Evolutionary conservation across 2,113 vertebrate species (phyloP).

Genomic region (Trinectes maculatus): DNA sequence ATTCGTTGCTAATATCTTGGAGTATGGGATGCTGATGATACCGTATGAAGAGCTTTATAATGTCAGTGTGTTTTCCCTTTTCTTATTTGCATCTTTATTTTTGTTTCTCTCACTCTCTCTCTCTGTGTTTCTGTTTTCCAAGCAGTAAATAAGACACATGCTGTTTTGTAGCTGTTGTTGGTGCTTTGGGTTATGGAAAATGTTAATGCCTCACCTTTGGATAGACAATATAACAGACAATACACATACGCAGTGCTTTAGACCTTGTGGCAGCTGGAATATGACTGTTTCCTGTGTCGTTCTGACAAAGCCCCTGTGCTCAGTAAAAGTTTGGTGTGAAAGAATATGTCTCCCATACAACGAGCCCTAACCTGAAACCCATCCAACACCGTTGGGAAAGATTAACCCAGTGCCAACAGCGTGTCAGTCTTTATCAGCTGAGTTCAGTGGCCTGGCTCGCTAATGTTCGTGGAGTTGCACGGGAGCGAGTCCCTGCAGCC

Average conservation of each 20-base stretch:
- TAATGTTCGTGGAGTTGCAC: not conserved
- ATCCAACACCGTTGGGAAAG: conserved; percentile 5
- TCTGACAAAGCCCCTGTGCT: not conserved
- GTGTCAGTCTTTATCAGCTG: not conserved
- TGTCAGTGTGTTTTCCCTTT: not conserved
- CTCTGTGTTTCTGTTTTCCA: too few species aligned
- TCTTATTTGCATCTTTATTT: not conserved
- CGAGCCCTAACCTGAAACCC: not conserved
- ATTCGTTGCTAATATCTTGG: too few species aligned
- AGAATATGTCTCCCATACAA: not conserved
- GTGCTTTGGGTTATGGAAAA: not conserved
- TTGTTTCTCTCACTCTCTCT: too few species aligned
- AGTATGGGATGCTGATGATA: too few species aligned
- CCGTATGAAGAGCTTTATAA: too few species aligned
- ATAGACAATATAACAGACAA: not conserved
- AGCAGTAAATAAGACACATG: not conserved
- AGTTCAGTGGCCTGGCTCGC: not conserved
- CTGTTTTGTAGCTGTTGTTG: not conserved
- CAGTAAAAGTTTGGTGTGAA: not conserved
- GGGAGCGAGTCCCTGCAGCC: not conserved
- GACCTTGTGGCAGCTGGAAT: not conserved
- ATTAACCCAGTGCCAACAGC: not conserved
- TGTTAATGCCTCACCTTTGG: not conserved
- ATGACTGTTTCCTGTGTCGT: not conserved
- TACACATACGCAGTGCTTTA: not conserved